Evolutionary conservation across 2,888 invertebrate species (phyloP), one percentile per base, ranked within the genome.

Genomic region (Alsophila aescularia): DNA sequence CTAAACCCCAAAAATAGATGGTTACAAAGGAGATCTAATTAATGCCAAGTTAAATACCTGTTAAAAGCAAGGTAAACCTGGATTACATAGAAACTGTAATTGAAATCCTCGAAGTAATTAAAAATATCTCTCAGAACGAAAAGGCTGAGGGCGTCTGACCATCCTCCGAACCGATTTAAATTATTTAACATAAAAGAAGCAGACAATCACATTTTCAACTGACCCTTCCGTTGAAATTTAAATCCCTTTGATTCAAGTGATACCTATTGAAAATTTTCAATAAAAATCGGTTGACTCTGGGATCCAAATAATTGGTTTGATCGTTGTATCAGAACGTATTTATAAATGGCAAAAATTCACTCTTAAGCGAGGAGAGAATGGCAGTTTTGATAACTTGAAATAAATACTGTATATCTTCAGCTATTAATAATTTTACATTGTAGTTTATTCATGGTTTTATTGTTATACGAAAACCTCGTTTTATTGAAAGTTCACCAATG

Each of bases 251-350:
- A 48, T 32, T 32, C 10, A 42, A 32, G 39, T 13, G 35, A 21
- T 37, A 27, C 31, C 21, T n/a, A 48, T 48, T 43, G 36, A 53
- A 24, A 47, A 31, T 34, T 40, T 47, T 52, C 32, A 47, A 41
- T 47, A 41, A 27, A 41, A 53, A 53, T 37, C 42, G 21, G 18
- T 16, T 5, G 21, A 37, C 27, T 32, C n/a, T n/a, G 55, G 47
- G 45, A 54, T 52, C 34, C 54, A 59, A 59, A 54, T 44, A 54
- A 42, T 37, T 27, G 14, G 55, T 35, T 48, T 43, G 37, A 24
- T 36, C 32, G 39, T 39, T 55, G 55, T 50, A 55, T 55, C 43
- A 43, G 37, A 27, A 40, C 15, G 48, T 61, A 60, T 60, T 62
- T 64, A 52, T 53, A 53, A 51, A 35, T 27, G 16, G 12, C 16